Evolutionary conservation across 2,888 invertebrate genomes (phyloP), one percentile per base, ranked within the genome.

Genomic region (Agrotis exclamationis): DNA sequence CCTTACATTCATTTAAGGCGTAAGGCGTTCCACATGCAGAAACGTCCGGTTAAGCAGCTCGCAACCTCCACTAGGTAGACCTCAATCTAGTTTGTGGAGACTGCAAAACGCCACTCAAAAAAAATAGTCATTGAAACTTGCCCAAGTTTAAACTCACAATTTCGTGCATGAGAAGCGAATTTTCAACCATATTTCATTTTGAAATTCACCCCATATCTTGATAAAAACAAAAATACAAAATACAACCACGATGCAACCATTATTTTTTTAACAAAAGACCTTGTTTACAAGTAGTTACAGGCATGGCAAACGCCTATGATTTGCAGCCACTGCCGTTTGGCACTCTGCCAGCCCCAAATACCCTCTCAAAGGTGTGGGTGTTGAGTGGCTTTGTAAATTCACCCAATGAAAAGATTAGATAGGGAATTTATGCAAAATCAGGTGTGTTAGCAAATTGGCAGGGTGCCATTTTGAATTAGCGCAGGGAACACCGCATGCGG

Each of bases 221-320:
- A 2, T 33, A 45, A 58, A 64, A 70, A 57, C 9, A 70, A 70
- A 44, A 62, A 24, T 24, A 24, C 7, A 70, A 44, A 62, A 24
- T 24, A 24, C 7, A 16, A 53, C 18, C n/a, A 47, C 14, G 9
- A 72, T 48, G 48, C 4, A 47, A n/a, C 14, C 18, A 57, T 57
- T 18, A 14, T 45, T 50, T 54, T 33, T 71, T 47, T 63, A 51
- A 65, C 72, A 79, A 74, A 85, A 68, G 53, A 70, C 18, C 74
- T 77, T 85, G 88, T 90, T 88, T 88, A 87, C 89, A 85, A 85
- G 77, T 76, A 81, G 80, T 86, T 78, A 85, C 84, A 80, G 69
- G 64, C 74, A 74, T 63, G 70, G 65, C 70, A 74, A 79, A 63
- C 72, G 66, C 59, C 68, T 70, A 87, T 88, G 89, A 88, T 88